Evolutionary conservation across 2,888 invertebrate species (phyloP).

Genomic region (Aphodius granarius): DNA sequence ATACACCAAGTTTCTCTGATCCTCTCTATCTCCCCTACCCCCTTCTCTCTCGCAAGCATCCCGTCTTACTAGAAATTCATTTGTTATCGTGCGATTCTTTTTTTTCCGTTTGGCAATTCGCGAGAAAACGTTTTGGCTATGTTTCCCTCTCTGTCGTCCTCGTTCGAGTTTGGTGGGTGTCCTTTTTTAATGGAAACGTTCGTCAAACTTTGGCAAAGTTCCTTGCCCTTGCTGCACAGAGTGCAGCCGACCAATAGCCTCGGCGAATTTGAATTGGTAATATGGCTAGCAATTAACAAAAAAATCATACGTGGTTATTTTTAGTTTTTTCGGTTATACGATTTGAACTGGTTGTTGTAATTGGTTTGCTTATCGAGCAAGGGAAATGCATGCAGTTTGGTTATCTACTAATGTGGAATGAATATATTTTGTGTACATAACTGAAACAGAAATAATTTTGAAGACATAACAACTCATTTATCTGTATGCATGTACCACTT

Average conservation of each 20-base stretch:
- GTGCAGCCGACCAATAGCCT: background rate
- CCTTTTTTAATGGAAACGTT: background rate
- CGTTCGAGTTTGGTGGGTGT: background rate
- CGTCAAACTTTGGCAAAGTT: conserved; percentile 5
- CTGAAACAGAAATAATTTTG: background rate
- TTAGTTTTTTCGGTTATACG: background rate
- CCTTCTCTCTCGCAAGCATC: background rate
- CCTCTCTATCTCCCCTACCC: background rate
- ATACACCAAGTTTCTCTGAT: background rate
- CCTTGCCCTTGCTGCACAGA: background rate
- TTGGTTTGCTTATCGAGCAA: background rate
- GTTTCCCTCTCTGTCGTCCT: background rate
- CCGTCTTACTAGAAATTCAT: conserved; percentile 7
- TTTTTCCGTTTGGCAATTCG: background rate
- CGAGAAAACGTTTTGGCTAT: background rate
- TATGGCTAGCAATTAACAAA: background rate
- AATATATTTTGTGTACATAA: background rate
- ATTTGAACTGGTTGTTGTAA: too few species aligned
- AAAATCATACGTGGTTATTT: background rate
- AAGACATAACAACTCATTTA: background rate
- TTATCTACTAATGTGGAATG: background rate
- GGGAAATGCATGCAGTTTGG: background rate
- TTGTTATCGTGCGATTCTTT: background rate
- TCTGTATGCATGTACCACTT: too few species aligned
- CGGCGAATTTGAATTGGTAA: background rate